Evolutionary conservation across 2,888 invertebrate genomes (phyloP), one percentile per base, ranked within the genome.

Genomic region (Drosophila melanocephala): DNA sequence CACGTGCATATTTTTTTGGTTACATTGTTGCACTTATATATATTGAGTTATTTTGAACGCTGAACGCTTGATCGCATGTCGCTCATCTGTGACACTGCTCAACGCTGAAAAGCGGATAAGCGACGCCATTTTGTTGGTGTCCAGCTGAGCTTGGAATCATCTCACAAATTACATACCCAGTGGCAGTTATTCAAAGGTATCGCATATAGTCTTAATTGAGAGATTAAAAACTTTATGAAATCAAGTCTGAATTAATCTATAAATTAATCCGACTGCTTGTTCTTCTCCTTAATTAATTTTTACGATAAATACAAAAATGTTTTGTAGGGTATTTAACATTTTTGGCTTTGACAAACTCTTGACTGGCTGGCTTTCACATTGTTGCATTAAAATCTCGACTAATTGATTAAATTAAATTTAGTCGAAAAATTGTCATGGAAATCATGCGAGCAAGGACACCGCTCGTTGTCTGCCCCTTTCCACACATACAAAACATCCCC

Each of bases 361-460:
- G 16, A 19, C 6, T 57, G 50, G 60, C 53, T 57, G 37, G 6
- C 50, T 55, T 39, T 69, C 12, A 65, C 65, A 74, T 62, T 56
- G 30, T 42, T 72, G 64, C 71, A 62, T 58, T 66, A 60, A 70
- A 82, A 72, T 73, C 68, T 9, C 64, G 65, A 58, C 14, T 72
- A 76, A 83, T 81, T 81, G 72, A 79, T 83, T 59, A 39, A 70
- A 81, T 83, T 72, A 56, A 65, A 81, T 83, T 74, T 56, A 65
- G 57, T 72, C 26, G 37, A 56, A 68, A 73, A 78, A 72, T 64
- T 72, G 72, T 65, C 56, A 77, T 81, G 80, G 71, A 77, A 68
- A 74, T 53, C 50, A 69, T 64, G 66, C 39, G 37, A 28, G 51
- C 75, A 72, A 72, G 70, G 68, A 37, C 63, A 44, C n/a, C n/a